Conservation (phyloP, 2,797 vertebrate genomes). For the Vipera ursinii region DNA sequence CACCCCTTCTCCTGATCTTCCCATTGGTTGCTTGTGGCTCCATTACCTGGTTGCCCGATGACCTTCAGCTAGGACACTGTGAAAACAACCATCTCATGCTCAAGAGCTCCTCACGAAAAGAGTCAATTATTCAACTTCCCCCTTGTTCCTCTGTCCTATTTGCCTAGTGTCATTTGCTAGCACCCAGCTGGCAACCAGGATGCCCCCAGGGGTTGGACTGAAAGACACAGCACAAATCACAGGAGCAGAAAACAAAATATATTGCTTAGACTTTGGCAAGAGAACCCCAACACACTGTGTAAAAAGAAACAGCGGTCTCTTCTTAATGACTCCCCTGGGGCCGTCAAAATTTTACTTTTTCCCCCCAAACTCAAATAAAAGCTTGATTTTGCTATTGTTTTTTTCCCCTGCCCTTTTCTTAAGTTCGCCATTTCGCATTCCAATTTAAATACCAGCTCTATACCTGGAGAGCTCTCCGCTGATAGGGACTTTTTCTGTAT, state of each 20-base stretch:
- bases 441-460: constrained; percentile 16
- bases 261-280: background rate
- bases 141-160: background rate
- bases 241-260: background rate
- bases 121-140: background rate
- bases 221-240: background rate
- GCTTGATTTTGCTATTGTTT: background rate
- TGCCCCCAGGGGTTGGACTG: background rate
- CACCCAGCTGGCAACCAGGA: background rate
- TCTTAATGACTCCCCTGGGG: constrained; percentile 44
- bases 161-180: background rate
- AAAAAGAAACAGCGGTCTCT: constrained; percentile 30
- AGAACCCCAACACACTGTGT: background rate
- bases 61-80: background rate
- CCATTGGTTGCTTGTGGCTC: background rate
- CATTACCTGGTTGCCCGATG: background rate
- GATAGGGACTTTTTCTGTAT: constrained; percentile 10
- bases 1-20: background rate
- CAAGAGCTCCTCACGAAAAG: background rate
- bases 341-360: background rate
- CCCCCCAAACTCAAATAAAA: constrained; percentile 1
- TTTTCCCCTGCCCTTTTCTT: background rate
- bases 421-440: background rate
- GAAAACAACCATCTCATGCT: background rate
- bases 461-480: constrained; percentile 10